Base-by-base conservation (phyloP, 2,888 invertebrate genomes). In the Phragmatobia fuliginosa region DNA sequence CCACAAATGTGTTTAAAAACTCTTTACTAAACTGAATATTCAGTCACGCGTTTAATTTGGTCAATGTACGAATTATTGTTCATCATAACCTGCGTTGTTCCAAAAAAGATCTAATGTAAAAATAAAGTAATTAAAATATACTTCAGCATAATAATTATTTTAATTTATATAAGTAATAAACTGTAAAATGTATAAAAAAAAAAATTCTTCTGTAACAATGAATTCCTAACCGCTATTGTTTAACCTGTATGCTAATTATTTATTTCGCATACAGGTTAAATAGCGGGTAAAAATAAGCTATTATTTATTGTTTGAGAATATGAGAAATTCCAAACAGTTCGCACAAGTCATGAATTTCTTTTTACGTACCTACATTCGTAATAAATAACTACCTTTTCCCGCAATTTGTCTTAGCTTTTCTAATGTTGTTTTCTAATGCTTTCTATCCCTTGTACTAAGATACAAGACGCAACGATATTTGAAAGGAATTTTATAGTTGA, bases 251-350 rank as follows among this genome's bases (percentile, higher is more conserved):
- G 67, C 3, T 25, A 14, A 16, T 14, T 28, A 14, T 41, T 33
- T 33, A 28, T 68, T 77, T 62, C 68, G 59, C 62, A 66, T 61
- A 66, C 45, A 56, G 36, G 52, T 70, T 64, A 25, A 38, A 75
- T 62, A 68, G 49, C 59, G 21, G 16, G 68, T 72, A 60, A 64
- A 72, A 72, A 80, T 73, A 70, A 69, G 64, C 71, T 32, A 74
- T 80, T 80, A 75, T 49, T 78, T 74, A 82, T 80, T 80, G 74
- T 81, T 82, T 73, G 71, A 71, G 76, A 72, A 79, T 77, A 67
- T 72, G 67, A 75, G 72, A 60, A 68, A 70, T 67, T 73, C 64
- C 74, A 69, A 67, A 61, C 62, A 64, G 41, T 52, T 5, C 36
- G 31, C 61, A 60, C 56, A 68, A 72, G 67, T 58, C 41, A 65